Base-by-base conservation (phyloP, 2,888 invertebrate species). In the Omphaloscelis lunosa region DNA sequence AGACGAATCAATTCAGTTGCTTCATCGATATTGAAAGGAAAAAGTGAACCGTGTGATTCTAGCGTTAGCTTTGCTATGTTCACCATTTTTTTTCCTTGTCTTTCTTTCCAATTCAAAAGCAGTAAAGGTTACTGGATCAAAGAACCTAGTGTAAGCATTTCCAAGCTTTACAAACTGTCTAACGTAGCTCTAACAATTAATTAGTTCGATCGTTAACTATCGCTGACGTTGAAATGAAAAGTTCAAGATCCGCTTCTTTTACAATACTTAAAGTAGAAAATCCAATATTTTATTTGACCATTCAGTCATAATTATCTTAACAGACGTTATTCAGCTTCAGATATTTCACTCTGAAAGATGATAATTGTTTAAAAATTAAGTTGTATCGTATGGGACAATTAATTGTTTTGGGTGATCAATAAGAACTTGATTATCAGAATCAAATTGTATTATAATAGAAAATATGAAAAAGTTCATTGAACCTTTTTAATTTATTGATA, bases 131-230 rank as follows among this genome's bases (percentile, higher is more conserved):
- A 75, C 41, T 56, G 41, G 66, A 66, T 67, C 56, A 62, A 76
- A 77, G 45, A 59, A 62, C 12, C 23, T n/a, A 63, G 29, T 27
- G 51, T n/a, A 66, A 73, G 58, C 72, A 62, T 85, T 83, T 82
- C 65, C 75, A 62, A 59, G 48, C 48, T 80, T 63, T 39, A 27
- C 63, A 58, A 83, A 68, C 80, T 73, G 63, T 79, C 69, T 66
- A 84, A 68, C 56, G 53, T 56, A 82, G 75, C 51, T 73, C 62
- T 56, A 53, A 75, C 63, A 68, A 80, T 83, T 83, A 85, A 80
- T 80, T 66, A 65, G 59, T 56, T 48, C 29, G 34, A 80, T 72
- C 73, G 62, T 82, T 77, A 80, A 67, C 51, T 77, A 77, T 71
- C 62, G 65, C 77, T 80, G 58, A 70, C 53, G 65, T 53, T 27